Conservation (phyloP, 1,140 invertebrate genomes). For the Drosophila suzukii region DNA sequence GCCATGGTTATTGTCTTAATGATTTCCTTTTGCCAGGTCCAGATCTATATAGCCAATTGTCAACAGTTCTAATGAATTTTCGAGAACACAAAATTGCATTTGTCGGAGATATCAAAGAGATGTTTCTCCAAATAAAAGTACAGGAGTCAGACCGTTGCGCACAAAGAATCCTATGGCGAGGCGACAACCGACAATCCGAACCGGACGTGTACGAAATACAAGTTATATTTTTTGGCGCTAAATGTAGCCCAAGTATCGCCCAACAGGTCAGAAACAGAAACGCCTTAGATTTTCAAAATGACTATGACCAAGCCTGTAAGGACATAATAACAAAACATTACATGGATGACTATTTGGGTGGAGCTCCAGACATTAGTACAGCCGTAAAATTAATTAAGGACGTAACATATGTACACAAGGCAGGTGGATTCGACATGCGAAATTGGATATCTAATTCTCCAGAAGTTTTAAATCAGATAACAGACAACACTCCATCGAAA, state of each 20-base stretch:
- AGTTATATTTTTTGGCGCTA: constrained; percentile 36
- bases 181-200: neutral
- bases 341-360: constrained; percentile 84
- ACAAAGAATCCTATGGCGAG: constrained; percentile 22
- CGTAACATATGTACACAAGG: constrained; percentile 15
- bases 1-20: constrained; percentile 18
- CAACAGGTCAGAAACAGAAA: constrained; percentile 57
- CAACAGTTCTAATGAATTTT: constrained; percentile 20
- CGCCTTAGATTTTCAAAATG: constrained; percentile 25
- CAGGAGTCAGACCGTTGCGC: constrained; percentile 2
- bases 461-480: constrained; percentile 22
- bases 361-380: constrained; percentile 30
- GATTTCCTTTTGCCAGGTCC: constrained; percentile 30
- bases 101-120: constrained; percentile 1
- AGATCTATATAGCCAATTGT: constrained; percentile 18
- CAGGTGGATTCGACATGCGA: constrained; percentile 28
- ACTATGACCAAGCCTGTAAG: constrained; percentile 52
- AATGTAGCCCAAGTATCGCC: constrained; percentile 27
- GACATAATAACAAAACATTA: constrained; percentile 68
- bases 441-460: constrained; percentile 28
- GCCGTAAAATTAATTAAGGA: constrained; percentile 26
- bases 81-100: constrained; percentile 1
- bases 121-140: constrained; percentile 30
- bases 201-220: constrained; percentile 32
- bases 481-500: neutral